Conservation (phyloP, 1,140 invertebrate species). For the Macrotrachela quadricornifera region DNA sequence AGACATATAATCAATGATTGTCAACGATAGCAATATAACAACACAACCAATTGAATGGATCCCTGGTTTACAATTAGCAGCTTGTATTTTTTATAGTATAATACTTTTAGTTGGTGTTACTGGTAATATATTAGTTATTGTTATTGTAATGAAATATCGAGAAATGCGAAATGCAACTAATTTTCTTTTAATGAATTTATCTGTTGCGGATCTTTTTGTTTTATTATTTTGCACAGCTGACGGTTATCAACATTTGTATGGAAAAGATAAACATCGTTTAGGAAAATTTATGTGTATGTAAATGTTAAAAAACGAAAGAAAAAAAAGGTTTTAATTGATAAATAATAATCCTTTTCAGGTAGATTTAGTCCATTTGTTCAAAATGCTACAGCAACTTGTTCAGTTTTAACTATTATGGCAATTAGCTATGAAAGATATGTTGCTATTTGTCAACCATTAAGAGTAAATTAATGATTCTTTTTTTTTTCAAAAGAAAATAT, state of each 20-base stretch:
- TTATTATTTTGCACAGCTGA: constrained; percentile 14
- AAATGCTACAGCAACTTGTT: constrained; percentile 2
- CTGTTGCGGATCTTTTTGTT: constrained; percentile 16
- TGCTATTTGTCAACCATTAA: constrained; percentile 2
- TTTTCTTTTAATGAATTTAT: constrained; percentile 45
- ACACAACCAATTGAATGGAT: too few species aligned
- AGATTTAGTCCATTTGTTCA: not conserved
- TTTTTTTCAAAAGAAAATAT: too few species aligned
- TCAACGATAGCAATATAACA: too few species aligned
- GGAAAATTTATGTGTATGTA: constrained; percentile 16
- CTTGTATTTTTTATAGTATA: constrained; percentile 45
- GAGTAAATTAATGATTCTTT: not conserved
- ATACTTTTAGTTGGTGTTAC: constrained; percentile 63
- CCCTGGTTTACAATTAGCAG: too few species aligned
- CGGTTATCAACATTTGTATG: constrained; percentile 15
- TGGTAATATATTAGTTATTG: constrained; percentile 67
- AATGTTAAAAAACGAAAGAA: not conserved
- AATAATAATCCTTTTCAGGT: too few species aligned
- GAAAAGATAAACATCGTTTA: constrained; percentile 15
- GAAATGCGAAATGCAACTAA: constrained; percentile 83
- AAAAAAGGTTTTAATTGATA: too few species aligned
- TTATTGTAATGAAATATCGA: constrained; percentile 66
- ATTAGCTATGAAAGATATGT: constrained; percentile 5
- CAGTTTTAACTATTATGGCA: constrained; percentile 1
- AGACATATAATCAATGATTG: too few species aligned